Conservation (phyloP, 2,797 vertebrate genomes). For the Sebastes jordani region DNA sequence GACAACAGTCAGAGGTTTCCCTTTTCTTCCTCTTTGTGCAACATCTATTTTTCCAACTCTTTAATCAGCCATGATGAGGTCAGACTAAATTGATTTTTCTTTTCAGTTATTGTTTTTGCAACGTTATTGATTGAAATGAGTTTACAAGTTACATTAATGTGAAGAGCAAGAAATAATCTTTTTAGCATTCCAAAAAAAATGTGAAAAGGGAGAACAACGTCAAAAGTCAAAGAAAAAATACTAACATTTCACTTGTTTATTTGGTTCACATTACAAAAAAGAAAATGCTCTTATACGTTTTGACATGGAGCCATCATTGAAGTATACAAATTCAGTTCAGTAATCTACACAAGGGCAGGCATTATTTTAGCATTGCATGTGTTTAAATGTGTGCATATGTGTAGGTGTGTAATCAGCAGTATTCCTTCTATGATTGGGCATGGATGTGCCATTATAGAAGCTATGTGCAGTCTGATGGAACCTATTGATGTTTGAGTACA, state of each 20-base stretch:
- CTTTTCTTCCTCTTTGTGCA: conserved; percentile 59
- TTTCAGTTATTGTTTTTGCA: not conserved
- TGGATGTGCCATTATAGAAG: conserved; percentile 69
- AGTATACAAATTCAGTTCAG: not conserved
- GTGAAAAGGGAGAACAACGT: not conserved
- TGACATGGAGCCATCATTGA: not conserved
- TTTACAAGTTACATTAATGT: conserved; percentile 11
- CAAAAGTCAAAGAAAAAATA: not conserved
- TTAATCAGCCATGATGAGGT: conserved; percentile 88
- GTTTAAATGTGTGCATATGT: conserved; percentile 48
- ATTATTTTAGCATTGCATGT: conserved; percentile 25
- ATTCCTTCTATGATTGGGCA: conserved; percentile 72
- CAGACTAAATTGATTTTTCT: conserved; percentile 68
- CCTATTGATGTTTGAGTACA: conserved; percentile 81
- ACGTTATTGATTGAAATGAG: conserved; percentile 21
- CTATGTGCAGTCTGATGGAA: conserved; percentile 82
- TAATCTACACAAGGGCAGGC: not conserved
- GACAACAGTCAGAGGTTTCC: conserved; percentile 82
- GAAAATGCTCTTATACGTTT: not conserved
- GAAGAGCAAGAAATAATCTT: not conserved
- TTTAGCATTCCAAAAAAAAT: not conserved
- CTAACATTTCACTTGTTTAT: not conserved
- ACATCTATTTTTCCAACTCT: conserved; percentile 63
- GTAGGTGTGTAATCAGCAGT: conserved; percentile 72
- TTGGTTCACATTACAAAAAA: not conserved